A percentile compares a stretch with the other conserved stretches of the same genome.
Conservation (phyloP, 2,888 invertebrate genomes). For the Coenonympha glycerion region DNA sequence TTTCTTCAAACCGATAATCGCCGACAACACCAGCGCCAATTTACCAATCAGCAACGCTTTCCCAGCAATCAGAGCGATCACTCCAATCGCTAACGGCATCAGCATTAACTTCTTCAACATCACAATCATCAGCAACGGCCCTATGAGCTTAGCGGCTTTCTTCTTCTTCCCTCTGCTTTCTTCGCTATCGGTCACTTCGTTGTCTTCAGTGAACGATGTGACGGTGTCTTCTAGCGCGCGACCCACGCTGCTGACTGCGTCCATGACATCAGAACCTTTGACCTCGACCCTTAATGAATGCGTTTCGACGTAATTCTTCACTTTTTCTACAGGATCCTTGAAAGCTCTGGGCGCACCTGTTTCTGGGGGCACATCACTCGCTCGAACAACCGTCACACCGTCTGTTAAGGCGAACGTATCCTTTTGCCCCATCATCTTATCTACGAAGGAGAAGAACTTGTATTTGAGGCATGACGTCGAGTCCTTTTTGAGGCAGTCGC, state of each 20-base stretch:
- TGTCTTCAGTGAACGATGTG: constrained; percentile 78
- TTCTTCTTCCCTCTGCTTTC: constrained; percentile 89
- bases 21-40: constrained; percentile 87
- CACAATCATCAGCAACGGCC: constrained; percentile 84
- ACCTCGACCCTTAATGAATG: constrained; percentile 90
- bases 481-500: constrained; percentile 88
- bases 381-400: constrained; percentile 88
- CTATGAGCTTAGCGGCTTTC: constrained; percentile 86
- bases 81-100: constrained; percentile 85
- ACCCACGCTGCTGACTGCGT: constrained; percentile 86
- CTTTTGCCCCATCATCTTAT: constrained; percentile 87
- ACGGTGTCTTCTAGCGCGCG: constrained; percentile 85
- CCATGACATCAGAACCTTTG: constrained; percentile 88
- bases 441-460: constrained; percentile 90
- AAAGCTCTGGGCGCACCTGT: constrained; percentile 87
- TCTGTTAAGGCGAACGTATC: constrained; percentile 87
- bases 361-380: constrained; percentile 80
- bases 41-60: constrained; percentile 90
- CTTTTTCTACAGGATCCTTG: constrained; percentile 80
- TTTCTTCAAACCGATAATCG: constrained; percentile 89
- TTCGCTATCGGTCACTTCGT: constrained; percentile 82
- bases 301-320: constrained; percentile 85
- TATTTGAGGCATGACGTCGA: constrained; percentile 90
- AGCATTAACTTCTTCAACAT: constrained; percentile 87
- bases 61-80: constrained; percentile 89